Evolutionary conservation across 2,888 invertebrate species (phyloP), one percentile per base, ranked within the genome.

Genomic region (Cataglyphis rosenhaueri): DNA sequence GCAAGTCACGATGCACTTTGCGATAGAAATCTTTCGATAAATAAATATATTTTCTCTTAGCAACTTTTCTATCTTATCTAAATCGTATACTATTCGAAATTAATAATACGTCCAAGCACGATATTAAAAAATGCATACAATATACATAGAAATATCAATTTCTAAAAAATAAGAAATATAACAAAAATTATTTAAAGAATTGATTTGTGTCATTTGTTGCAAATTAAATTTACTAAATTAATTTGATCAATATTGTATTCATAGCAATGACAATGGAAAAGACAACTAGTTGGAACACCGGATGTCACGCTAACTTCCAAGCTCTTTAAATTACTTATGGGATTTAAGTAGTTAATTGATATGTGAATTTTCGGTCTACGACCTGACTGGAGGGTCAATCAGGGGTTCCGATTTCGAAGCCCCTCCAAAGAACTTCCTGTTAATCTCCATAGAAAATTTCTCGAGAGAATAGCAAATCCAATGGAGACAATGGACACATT

Each of bases 291-390:
- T 21, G 70, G 71, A 21, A 44, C 9, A 52, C 44, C 71, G 71
- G 78, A 78, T 78, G 57, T 78, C 25, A 25, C 32, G 41, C 12
- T 44, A 29, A 21, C 59, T 59, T 44, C 25, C 59, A 25, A 78
- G 44, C 76, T 76, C 55, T 71, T 78, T 59, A 59, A 78, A 78
- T 71, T 59, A 52, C 8, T 65, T 65, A 55, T 15, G 38, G 70
- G 15, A 70, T 78, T 59, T 35, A 59, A 71, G 18, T 41, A 21
- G 21, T 78, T 78, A 71, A 78, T 78, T 66, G 74, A 76, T 52
- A 52, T 10, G 29, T 15, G 41, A 68, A 44, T 44, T 21, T 35
- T 78, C 70, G 32, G 70, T 78, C 25, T 18, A 70, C 41, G 70
- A 78, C 18, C 41, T 41, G 55, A 71, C 4, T 25, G 59, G 12